Percentiles rank a stretch among this genome's conserved stretches.
phyloP scores from a whole-genome alignment of 2,888 invertebrate species.

The Troides oblongomaculatus region DNA sequence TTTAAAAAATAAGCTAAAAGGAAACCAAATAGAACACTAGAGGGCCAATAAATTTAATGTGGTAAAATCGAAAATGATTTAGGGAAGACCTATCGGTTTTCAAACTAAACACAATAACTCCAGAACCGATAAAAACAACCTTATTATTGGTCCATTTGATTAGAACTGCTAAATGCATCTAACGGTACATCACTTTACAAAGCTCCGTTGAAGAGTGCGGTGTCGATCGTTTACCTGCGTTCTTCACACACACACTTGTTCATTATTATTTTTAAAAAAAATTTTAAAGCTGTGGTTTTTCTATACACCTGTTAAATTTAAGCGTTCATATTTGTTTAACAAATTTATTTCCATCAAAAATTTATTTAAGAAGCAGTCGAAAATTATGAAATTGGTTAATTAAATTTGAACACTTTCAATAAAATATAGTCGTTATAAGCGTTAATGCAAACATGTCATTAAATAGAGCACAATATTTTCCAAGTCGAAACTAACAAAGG shows the following conservation, averaged over 20 bases:
- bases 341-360: background rate
- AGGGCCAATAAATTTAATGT: too few species aligned
- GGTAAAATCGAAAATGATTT: too few species aligned
- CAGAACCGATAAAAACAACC: constrained; percentile 40
- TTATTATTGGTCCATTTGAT: constrained; percentile 55
- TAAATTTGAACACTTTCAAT: background rate
- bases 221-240: constrained; percentile 36
- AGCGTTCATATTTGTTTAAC: background rate
- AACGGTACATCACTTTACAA: constrained; percentile 64
- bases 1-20: too few species aligned
- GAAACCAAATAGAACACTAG: too few species aligned
- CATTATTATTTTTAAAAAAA: constrained; percentile 28
- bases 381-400: background rate
- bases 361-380: background rate
- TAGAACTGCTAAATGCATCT: constrained; percentile 52
- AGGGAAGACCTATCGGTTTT: background rate
- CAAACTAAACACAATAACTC: constrained; percentile 26
- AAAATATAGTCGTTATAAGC: background rate
- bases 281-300: constrained; percentile 36
- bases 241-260: constrained; percentile 64
- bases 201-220: constrained; percentile 48
- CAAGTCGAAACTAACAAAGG: constrained; percentile 73
- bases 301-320: constrained; percentile 10
- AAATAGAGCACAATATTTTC: constrained; percentile 45
- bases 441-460: constrained; percentile 25